These are phyloP conservation scores for Furcula furcula DNA, from an alignment of 2,888 invertebrate species.

Conservation along the genomic window DNA sequence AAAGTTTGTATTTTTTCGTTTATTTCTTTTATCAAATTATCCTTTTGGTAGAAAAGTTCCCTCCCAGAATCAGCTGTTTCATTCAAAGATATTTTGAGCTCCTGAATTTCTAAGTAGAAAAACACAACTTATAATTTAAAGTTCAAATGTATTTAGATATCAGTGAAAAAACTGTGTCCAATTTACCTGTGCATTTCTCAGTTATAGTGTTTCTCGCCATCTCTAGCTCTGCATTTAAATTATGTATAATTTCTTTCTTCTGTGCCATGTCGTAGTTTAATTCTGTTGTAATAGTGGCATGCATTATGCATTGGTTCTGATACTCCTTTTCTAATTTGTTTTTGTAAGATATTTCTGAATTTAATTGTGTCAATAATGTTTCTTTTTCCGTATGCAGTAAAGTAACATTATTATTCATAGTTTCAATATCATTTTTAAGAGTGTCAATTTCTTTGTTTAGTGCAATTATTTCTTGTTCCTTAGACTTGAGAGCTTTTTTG, in stretches of 20 bases:
- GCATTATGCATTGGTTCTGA: conserved; percentile 31
- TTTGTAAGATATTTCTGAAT: conserved; percentile 30
- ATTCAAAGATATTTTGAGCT: conserved; percentile 24
- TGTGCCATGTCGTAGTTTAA: conserved; percentile 32
- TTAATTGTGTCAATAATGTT: conserved; percentile 28
- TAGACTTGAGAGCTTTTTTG: conserved; percentile 16
- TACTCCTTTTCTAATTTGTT: conserved; percentile 41
- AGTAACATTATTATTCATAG: conserved; percentile 21
- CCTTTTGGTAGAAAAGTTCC: conserved; percentile 26
- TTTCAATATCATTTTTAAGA: conserved; percentile 26
- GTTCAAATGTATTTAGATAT: too few relatives aligned
- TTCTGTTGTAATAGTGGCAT: conserved; percentile 28
- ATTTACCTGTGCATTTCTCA: conserved; percentile 40
- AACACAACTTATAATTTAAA: too few relatives aligned
- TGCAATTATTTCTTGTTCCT: conserved; percentile 24
- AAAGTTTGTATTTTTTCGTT: too few relatives aligned
- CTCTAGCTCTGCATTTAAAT: conserved; percentile 25
- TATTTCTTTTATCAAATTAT: conserved; percentile 29
- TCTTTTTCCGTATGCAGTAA: conserved; percentile 33
- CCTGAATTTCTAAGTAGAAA: conserved; percentile 35
- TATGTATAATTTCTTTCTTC: conserved; percentile 23
- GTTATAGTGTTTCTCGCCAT: conserved; percentile 26
- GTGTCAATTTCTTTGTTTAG: conserved; percentile 35
- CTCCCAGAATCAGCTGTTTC: conserved; percentile 18
- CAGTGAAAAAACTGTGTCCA: too few relatives aligned